These are phyloP conservation scores for Melanotaenia parkinsoni DNA, from an alignment of 2,797 vertebrate species.

Conservation along the genomic window DNA sequence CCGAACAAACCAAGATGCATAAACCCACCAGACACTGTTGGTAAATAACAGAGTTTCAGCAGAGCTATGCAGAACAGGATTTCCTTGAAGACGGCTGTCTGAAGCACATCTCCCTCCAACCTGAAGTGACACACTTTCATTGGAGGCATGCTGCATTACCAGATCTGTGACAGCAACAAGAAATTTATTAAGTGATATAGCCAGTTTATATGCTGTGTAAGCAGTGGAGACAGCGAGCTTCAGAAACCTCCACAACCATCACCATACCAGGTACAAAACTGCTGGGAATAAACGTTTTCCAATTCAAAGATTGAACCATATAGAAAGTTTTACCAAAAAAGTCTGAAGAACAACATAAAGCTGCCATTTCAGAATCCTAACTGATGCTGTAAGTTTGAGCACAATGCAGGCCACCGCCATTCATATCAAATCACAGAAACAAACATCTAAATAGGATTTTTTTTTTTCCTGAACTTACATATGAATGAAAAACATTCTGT, in stretches of 20 bases:
- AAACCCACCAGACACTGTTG: neutral
- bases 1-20: neutral
- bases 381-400: neutral
- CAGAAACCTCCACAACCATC: neutral
- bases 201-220: neutral
- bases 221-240: neutral
- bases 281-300: neutral
- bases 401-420: neutral
- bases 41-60: neutral
- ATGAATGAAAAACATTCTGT: too few species aligned
- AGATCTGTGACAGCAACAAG: neutral
- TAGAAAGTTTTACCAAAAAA: neutral
- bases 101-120: neutral
- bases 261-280: neutral
- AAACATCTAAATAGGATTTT: neutral
- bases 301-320: neutral
- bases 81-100: neutral
- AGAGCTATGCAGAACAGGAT: neutral
- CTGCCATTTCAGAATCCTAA: neutral
- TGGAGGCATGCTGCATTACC: neutral
- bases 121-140: neutral
- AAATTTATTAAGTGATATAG: neutral
- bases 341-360: too few species aligned
- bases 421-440: neutral
- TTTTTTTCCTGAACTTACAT: neutral